Evolutionary conservation across 2,888 invertebrate genomes (phyloP), one percentile per base, ranked within the genome.

Genomic region (Platycnemis pennipes): DNA sequence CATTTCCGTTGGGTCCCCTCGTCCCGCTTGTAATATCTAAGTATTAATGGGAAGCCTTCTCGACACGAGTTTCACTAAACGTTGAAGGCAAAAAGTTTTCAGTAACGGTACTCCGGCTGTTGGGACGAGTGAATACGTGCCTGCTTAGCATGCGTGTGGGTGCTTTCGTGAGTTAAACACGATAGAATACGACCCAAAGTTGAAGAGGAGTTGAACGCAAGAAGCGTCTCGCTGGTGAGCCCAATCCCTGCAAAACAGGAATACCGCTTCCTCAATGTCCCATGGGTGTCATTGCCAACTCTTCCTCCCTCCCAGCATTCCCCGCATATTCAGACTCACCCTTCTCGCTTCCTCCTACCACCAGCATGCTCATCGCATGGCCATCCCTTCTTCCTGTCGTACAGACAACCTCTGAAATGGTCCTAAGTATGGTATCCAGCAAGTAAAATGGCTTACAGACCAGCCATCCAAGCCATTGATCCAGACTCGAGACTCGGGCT

Each of bases 221-320:
- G 37, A 77, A 77, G 37, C 37, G 77, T 37, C 77, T 37, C 77
- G 13, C 26, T 31, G 37, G 77, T 8, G 77, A 63, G n/a, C 63
- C 63, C 63, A 56, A 89, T 63, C 44, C 44, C 63, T 63, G 63
- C 69, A 91, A 91, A 91, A 91, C 91, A 63, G 63, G 91, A 91
- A 91, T 69, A 91, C 63, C 91, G 63, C 63, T 91, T 63, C 56
- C 91, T 91, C 91, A n/a, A 91, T 91, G 91, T 91, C 91, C 91
- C 63, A 91, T 63, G 63, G 63, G 91, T 44, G 91, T 91, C 63
- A 63, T 31, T 44, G 42, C 91, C 91, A 13, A 69, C 26, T 44
- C 16, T n/a, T n/a, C 91, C 63, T 11, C 56, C 45, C 46, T 26
- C 46, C 44, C 91, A 37, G 56, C 91, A 56, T 44, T 44, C n/a